Evolutionary conservation across 2,888 invertebrate genomes (phyloP), one percentile per base, ranked within the genome.

Genomic region (Apamea crenata): DNA sequence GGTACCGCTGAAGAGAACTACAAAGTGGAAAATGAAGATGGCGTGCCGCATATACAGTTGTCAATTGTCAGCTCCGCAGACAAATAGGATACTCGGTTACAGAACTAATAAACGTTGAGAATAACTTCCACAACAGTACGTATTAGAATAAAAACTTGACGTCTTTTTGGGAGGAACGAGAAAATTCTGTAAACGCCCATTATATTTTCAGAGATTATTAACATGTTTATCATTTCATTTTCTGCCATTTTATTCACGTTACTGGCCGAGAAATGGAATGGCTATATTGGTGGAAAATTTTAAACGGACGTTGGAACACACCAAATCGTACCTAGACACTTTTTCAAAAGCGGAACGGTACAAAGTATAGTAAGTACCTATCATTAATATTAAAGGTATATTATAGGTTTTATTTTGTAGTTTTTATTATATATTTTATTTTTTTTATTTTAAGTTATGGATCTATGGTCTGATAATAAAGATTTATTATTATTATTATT

Each of bases 121-220:
- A 82, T 12, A 10, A 82, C 14, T 75, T 81, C 81, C 0, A 44
- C 6, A 36, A 16, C n/a, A 25, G 40, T 53, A 29, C 75, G 81
- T 3, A 56, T n/a, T 32, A 56, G 0, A 44, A 66, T 47, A 25
- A 47, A 6, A 29, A 66, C 4, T 50, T 25, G 65, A 36, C n/a
- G 25, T 70, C 65, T 36, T 80, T 70, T 80, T 6, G 78, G 8
- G 2, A 80, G 18, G 3, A 18, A 69, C 5, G 40, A 50, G 53
- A 29, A 83, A 53, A 83, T 83, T 77, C 83, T 83, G 29, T 83
- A 74, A 25, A 83, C 63, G 2, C 83, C 75, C 66, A 79, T 63
- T 50, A 83, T 66, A 59, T 73, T 79, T 71, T 83, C 83, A 36
- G 63, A 65, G 14, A 16, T 63, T 5, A 36, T 25, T 18, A 80